Evolutionary conservation across 1,140 invertebrate genomes (phyloP), one percentile per base, ranked within the genome.

Genomic region (Drosophila carrolli): DNA sequence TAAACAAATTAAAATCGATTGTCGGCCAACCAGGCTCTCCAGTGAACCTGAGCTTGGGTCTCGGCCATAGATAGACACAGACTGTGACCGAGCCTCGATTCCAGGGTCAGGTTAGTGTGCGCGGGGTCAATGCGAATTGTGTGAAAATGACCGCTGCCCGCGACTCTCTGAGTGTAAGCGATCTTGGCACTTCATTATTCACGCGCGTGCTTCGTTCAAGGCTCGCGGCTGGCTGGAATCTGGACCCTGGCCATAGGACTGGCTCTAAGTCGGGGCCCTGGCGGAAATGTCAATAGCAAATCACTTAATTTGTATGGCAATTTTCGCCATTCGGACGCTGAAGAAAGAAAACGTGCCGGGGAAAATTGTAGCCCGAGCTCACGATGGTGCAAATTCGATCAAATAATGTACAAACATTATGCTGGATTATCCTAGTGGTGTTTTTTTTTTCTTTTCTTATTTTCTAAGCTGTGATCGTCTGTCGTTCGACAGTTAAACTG

Each of bases 101-200:
- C 70, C 88, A 90, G 88, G 86, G 85, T 90, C 86, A 90, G 70
- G 50, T 54, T 41, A 68, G 75, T 63, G 66, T 77, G 72, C 86
- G 75, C 68, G 81, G 84, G 81, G 81, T 90, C 78, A 90, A 85
- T 79, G 86, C 75, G 78, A 86, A 90, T 90, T 86, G 85, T 82
- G 85, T 89, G 85, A 90, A 89, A 90, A 81, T 85, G 78, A 71
- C 70, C 77, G 61, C 61, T 10, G 51, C 51, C 55, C 57, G 9
- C 29, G 19, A 48, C 19, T 53, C 53, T 67, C 43, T 43, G 66
- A 88, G 60, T 84, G 70, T 91, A 91, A 88, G 82, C 83, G 88
- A 91, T 91, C 88, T 91, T 91, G 88, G 83, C 88, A 91, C 88
- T 91, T 91, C 88, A 91, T 91, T 91, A 91, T 88, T 91, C 88